phyloP scores from a whole-genome alignment of 2,797 vertebrate genomes.

The Thripadectes ignobilis region DNA sequence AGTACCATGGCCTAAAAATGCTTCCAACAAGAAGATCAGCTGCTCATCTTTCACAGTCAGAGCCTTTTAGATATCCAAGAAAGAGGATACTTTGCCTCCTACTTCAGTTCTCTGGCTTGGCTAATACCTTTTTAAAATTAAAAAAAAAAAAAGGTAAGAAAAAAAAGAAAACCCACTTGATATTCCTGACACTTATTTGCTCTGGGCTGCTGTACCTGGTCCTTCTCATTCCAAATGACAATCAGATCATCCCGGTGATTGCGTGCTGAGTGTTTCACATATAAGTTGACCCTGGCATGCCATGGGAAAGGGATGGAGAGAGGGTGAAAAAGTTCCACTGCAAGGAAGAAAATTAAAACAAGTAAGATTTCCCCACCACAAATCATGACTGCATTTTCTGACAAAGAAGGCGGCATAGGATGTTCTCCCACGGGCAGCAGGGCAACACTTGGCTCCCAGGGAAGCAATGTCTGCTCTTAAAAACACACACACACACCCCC shows the following conservation, averaged over 20 bases:
- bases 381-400: neutral
- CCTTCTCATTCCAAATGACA: slow-evolving; percentile 79
- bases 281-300: slow-evolving; percentile 69
- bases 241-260: slow-evolving; percentile 68
- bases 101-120: neutral
- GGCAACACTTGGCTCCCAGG: neutral
- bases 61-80: neutral
- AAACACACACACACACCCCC: neutral
- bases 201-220: slow-evolving; percentile 72
- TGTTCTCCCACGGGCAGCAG: neutral
- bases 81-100: neutral
- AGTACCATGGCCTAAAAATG: neutral
- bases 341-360: neutral
- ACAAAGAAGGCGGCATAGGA: neutral
- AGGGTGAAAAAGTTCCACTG: slow-evolving; percentile 75
- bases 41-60: neutral
- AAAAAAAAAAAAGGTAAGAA: no score
- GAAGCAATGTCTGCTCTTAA: neutral
- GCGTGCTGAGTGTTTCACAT: slow-evolving; percentile 66
- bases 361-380: neutral
- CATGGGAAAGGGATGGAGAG: slow-evolving; percentile 61
- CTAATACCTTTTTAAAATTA: neutral
- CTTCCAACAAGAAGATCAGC: neutral
- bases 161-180: neutral
- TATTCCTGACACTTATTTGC: neutral